Evolutionary conservation across 2,888 invertebrate genomes (phyloP), one percentile per base, ranked within the genome.

Genomic region (Drosophila planitibia): DNA sequence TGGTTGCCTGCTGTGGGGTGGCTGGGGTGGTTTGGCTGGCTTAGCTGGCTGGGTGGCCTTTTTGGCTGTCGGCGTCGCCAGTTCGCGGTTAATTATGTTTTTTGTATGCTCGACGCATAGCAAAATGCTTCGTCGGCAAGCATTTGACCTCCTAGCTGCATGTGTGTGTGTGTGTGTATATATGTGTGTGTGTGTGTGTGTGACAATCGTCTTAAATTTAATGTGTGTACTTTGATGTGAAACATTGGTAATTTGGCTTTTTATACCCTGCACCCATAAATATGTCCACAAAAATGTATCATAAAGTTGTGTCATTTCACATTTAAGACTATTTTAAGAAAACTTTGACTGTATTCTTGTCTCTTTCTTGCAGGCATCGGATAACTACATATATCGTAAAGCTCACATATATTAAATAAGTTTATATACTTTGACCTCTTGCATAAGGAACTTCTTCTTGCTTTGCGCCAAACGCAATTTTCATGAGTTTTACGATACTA

Each of bases 1-100:
- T 14, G 57, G 28, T 16, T 35, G 59, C 32, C 41, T 16, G 22
- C 22, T 22, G 16, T 10, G 1, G 37, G 1, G 5, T 35, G 32
- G 30, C 54, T 47, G 28, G 41, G 30, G 22, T 55, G 68, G 39
- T 64, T 63, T 69, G 70, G 52, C 58, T 53, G 66, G 54, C 65
- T 55, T 59, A 60, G 67, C 62, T 80, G 62, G 9, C 71, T 74
- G 66, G 64, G 81, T 67, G 73, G 52, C 16, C n/a, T 62, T 63
- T 28, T 9, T 52, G 54, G 63, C 69, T 73, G 85, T 63, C 22
- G 67, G 64, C 62, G 49, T 63, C 54, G 67, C 73, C 81, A 73
- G 87, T 77, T 91, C 78, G 90, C 82, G 91, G 91, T 86, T 87
- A 87, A 87, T 87, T 87, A 90, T 86, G 90, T 82, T 83, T 89